Evolutionary conservation across 2,113 vertebrate genomes (phyloP), one percentile per base, ranked within the genome.

Genomic region (Micronycteris hirsuta): DNA sequence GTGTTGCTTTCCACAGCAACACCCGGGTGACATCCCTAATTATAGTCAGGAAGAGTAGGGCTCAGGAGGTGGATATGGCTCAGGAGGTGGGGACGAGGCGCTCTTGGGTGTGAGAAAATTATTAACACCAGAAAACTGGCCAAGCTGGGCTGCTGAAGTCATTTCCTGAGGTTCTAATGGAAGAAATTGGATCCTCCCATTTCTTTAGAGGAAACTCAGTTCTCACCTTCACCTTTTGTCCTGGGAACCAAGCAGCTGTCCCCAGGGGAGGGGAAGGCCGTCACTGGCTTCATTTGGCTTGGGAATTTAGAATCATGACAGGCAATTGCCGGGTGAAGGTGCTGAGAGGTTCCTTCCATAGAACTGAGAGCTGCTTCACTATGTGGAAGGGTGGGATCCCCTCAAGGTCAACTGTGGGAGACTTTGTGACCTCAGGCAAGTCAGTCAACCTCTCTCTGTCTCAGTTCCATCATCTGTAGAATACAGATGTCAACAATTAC

Each of bases 41-140:
- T 96, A 96, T 67, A 96, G 87, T 36, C 83, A 36, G 84, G 89
- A 91, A 54, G 52, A 95, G 70, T 3, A 49, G 54, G 73, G 38
- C 86, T 84, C 86, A 28, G 86, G 81, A 85, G 95, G 90, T 93
- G 97, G 61, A 22, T 63, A 76, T 3, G 58, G 67, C 90, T 82
- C 68, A 16, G 93, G 91, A 91, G 96, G 93, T 93, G 97, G 38
- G 31, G 49, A 54, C 0, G 15, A 94, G 54, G 24, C 61, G 86
- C 83, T 76, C 45, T 61, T 33, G 80, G 96, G 97, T 92, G 97
- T 97, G 95, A 97, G 88, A 96, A 97, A 88, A 82, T 96, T 96
- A 97, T 97, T 97, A 88, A 87, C 97, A 96, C 95, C 81, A 82
- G 84, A 61, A 78, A 61, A 26, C 36, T 0, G 91, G 86, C 94